These are phyloP conservation scores for Endomychus coccineus DNA, from an alignment of 2,888 invertebrate species.

Conservation along the genomic window DNA sequence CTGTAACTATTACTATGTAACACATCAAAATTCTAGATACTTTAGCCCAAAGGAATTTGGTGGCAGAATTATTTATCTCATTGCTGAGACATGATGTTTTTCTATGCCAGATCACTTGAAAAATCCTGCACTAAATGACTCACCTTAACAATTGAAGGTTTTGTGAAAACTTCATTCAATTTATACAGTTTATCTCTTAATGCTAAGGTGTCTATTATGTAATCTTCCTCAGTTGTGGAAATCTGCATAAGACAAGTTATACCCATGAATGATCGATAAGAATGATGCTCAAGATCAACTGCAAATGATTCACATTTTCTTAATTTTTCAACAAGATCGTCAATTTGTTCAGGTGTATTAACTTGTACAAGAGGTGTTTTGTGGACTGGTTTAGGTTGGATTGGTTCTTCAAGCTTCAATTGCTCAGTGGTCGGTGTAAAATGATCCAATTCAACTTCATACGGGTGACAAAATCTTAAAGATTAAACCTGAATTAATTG, in stretches of 20 bases:
- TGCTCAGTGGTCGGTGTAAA: constrained; percentile 55
- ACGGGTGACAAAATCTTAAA: constrained; percentile 77
- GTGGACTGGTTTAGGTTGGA: constrained; percentile 46
- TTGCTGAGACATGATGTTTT: too few relatives aligned
- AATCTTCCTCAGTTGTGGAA: constrained; percentile 75
- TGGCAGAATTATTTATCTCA: too few relatives aligned
- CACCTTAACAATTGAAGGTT: constrained; percentile 85
- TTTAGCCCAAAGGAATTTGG: too few relatives aligned
- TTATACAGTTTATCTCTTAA: constrained; percentile 74
- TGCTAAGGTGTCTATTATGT: constrained; percentile 78
- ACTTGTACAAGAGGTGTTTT: constrained; percentile 64
- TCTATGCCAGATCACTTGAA: too few relatives aligned
- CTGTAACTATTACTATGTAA: too few relatives aligned
- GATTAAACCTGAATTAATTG: too few relatives aligned
- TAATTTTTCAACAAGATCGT: constrained; percentile 60
- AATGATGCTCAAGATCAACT: constrained; percentile 90
- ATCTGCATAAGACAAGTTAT: constrained; percentile 95
- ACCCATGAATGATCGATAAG: constrained; percentile 86
- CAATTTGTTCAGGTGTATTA: constrained; percentile 56
- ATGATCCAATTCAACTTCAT: constrained; percentile 72
- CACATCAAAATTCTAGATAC: too few relatives aligned
- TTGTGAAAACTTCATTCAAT: constrained; percentile 84
- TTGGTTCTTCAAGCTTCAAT: constrained; percentile 38
- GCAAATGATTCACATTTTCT: constrained; percentile 66
- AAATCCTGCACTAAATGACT: too few relatives aligned